Percentiles rank a stretch among this genome's conserved stretches.
Evolutionary conservation across 2,797 vertebrate species (phyloP).

Genomic region (Hybognathus amarus): DNA sequence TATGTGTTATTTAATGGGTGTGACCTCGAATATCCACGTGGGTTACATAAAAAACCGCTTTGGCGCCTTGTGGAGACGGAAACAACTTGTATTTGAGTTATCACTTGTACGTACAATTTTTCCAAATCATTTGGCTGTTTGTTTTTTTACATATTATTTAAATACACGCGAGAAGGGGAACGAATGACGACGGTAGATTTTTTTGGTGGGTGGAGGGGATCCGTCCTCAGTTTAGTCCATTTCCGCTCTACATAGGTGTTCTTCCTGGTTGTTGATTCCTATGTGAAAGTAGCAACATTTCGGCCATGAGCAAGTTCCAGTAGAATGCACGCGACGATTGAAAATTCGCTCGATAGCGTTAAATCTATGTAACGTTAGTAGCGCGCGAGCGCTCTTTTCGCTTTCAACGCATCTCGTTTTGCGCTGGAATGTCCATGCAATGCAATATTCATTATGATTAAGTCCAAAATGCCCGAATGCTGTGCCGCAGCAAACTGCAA

Average conservation of each 20-base stretch:
- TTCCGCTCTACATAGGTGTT: slow-evolving; percentile 63
- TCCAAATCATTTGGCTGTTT: background rate
- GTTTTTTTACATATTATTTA: background rate
- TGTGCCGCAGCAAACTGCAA: slow-evolving; percentile 85
- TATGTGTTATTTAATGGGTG: slow-evolving; percentile 6
- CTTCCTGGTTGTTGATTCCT: slow-evolving; percentile 63
- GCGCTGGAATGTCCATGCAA: slow-evolving; percentile 36
- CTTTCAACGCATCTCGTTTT: slow-evolving; percentile 1
- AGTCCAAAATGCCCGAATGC: slow-evolving; percentile 85
- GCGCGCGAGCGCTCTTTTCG: background rate
- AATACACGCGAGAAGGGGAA: background rate
- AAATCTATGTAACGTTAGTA: background rate
- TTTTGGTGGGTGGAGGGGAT: slow-evolving; percentile 19
- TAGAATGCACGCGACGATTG: slow-evolving; percentile 40
- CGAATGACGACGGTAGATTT: background rate
- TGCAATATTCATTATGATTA: slow-evolving; percentile 57
- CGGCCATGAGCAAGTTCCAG: slow-evolving; percentile 58
- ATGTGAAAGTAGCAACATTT: slow-evolving; percentile 51
- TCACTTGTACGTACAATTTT: background rate
- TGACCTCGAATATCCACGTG: slow-evolving; percentile 29
- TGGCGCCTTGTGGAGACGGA: slow-evolving; percentile 25
- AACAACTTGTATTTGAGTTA: background rate
- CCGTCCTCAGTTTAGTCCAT: slow-evolving; percentile 42
- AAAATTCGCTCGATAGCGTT: background rate
- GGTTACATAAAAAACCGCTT: background rate